Base-by-base conservation (phyloP, 1,140 invertebrate species). In the Neodiprion pinetum region DNA sequence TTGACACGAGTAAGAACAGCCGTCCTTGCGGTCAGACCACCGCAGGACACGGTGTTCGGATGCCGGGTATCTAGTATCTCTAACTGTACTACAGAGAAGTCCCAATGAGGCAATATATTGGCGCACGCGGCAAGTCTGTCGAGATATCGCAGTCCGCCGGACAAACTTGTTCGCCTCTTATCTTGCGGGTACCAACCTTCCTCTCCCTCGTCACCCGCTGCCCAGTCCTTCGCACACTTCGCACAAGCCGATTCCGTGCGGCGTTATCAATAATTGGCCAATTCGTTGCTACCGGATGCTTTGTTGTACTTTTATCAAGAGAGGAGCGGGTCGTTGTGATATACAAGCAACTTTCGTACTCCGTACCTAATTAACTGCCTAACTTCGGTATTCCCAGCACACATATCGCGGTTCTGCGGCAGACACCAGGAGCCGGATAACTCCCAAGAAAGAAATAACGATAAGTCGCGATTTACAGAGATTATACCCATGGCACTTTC, bases 211-310 rank as follows among this genome's bases (percentile, higher is more conserved):
- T 40, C 28, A 40, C 2, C 28, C 28, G 28, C 9, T 17, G 53
- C 5, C 11, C n/a, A 12, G 53, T 61, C 53, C 53, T 61, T 61
- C 53, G 53, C 53, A 61, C 53, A 61, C 53, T 61, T 9, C n/a
- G 53, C 53, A 17, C 53, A 61, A 61, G 53, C 53, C n/a, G 53
- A 61, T 61, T 61, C n/a, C 28, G 28, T 1, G 28, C 9, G n/a
- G 11, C 53, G 53, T 61, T 61, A 61, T 61, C 53, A 61, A 61
- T 61, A 61, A 61, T 61, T 61, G 53, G n/a, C 53, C 53, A 61
- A 61, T 61, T 61, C 53, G 53, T 12, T 61, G 53, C 53, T 61
- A 17, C 8, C 11, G 53, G 53, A 61, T 12, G 53, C n/a, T 61
- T 61, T 61, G 53, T 61, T 61, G n/a, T 17, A 17, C 11, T 9